Base-by-base conservation (phyloP, 2,888 invertebrate species). In the Rotaria socialis region DNA sequence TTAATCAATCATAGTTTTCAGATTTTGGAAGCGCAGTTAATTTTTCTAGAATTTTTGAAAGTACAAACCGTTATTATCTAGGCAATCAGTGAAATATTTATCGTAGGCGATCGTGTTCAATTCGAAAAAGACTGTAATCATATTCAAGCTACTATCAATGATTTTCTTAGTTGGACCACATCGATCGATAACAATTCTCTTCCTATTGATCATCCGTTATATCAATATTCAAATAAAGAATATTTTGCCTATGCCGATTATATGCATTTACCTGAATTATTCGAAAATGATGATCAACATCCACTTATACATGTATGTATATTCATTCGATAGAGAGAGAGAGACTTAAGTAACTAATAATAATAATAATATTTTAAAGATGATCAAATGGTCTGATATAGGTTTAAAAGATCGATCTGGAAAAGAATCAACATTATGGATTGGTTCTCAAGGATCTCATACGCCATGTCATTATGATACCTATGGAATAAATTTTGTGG, bases 391-490 rank as follows among this genome's bases (percentile, higher is more conserved):
- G 92, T 87, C 88, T 58, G 86, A 80, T n/a, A 90, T 91, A 87
- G 96, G 96, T 0, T 94, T 94, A 90, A 91, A 93, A 22, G 93
- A 94, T 4, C 93, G 94, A 89, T 92, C 92, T 88, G 93, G 94
- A 6, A 89, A 92, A 22, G 94, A 95, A 87, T 94, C 94, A 85
- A 95, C 95, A 4, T 92, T 96, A 86, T 96, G 88, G 96, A 93
- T 91, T 35, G 91, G 96, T 55, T 94, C 94, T 87, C 92, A 92
- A 89, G 95, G 95, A 5, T 95, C 96, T 4, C 95, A 96, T 90
- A 97, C 97, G 0, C 95, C 96, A 3, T 95, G 96, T 88, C 98
- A 98, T 91, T 94, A 94, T 90, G 97, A 98, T 90, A 95, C 96
- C 0, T 98, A 97, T 91, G 97, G 97, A 0, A 95, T 94, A 89